phyloP scores from a whole-genome alignment of 2,888 invertebrate genomes.

The Tortrix viridana region DNA sequence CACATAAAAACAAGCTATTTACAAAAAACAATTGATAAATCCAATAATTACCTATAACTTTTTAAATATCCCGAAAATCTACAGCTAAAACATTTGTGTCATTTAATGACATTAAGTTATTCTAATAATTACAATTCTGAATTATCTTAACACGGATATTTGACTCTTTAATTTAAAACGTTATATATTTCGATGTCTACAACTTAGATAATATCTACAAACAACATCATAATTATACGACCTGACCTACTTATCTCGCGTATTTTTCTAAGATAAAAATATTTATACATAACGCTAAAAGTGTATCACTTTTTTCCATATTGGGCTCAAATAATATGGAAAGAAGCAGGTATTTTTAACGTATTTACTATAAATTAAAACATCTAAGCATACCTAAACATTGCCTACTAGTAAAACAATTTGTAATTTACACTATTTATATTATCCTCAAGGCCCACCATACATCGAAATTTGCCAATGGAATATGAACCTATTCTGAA shows the following conservation, averaged over 20 bases:
- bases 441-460: slow-evolving; percentile 9
- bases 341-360: slow-evolving; percentile 20
- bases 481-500: too few species aligned
- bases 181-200: slow-evolving; percentile 28
- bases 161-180: slow-evolving; percentile 3
- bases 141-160: slow-evolving; percentile 17
- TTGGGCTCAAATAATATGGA: slow-evolving; percentile 34
- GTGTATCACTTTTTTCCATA: slow-evolving; percentile 24
- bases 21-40: slow-evolving; percentile 19
- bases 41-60: slow-evolving; percentile 13
- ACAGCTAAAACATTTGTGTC: slow-evolving; percentile 14
- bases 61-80: slow-evolving; percentile 9
- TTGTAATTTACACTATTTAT: slow-evolving; percentile 6
- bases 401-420: slow-evolving; percentile 13
- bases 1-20: slow-evolving; percentile 28
- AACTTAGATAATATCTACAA: slow-evolving; percentile 19
- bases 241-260: slow-evolving; percentile 12
- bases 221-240: slow-evolving; percentile 11
- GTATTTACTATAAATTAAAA: slow-evolving; percentile 6
- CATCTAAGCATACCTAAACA: slow-evolving; percentile 11
- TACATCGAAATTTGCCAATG: too few species aligned
- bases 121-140: slow-evolving; percentile 16
- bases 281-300: slow-evolving; percentile 24
- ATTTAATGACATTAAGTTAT: slow-evolving; percentile 24
- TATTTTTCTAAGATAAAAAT: background rate